These are phyloP conservation scores for Dicentrarchus labrax DNA, from an alignment of 2,113 vertebrate genomes.

Conservation along the genomic window DNA sequence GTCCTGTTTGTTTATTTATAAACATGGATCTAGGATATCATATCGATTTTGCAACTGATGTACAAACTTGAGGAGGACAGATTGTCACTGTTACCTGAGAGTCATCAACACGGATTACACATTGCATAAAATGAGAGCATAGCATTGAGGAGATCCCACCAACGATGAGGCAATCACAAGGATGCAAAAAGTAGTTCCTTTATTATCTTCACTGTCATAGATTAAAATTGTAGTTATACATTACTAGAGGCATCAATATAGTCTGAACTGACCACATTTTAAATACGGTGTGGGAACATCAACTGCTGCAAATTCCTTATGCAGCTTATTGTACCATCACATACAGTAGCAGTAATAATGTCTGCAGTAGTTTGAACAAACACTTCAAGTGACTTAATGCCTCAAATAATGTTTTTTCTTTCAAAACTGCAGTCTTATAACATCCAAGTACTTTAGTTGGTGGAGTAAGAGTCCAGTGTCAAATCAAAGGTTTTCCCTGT, in stretches of 20 bases:
- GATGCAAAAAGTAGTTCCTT: slow-evolving; percentile 82
- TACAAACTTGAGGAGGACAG: not conserved
- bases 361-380: slow-evolving; percentile 69
- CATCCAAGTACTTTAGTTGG: slow-evolving; percentile 73
- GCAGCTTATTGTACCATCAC: slow-evolving; percentile 66
- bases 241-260: slow-evolving; percentile 75
- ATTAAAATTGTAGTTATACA: slow-evolving; percentile 79
- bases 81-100: not conserved
- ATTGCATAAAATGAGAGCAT: not conserved
- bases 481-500: slow-evolving; percentile 65
- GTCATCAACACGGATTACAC: not conserved
- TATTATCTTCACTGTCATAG: slow-evolving; percentile 79
- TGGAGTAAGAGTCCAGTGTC: slow-evolving; percentile 77
- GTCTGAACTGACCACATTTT: slow-evolving; percentile 65
- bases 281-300: slow-evolving; percentile 63
- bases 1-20: not conserved
- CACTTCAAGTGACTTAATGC: slow-evolving; percentile 64
- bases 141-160: not conserved
- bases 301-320: slow-evolving; percentile 42
- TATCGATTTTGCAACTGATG: not conserved
- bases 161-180: slow-evolving; percentile 58
- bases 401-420: slow-evolving; percentile 67
- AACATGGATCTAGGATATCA: not conserved
- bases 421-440: slow-evolving; percentile 60
- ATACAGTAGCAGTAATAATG: slow-evolving; percentile 63